A percentile compares a stretch with the other conserved stretches of the same genome.
These are phyloP conservation scores for honey bee (Apis mellifera) DNA, from an alignment of 1,140 invertebrate genomes.

Conservation along the genomic window Amel_HAv3.1 CM009936.2:9444001-9444500, in stretches of 20 bases:
- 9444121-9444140: slow-evolving; percentile 81
- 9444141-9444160: slow-evolving; percentile 82
- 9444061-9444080: slow-evolving; percentile 82
- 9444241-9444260: slow-evolving; percentile 44
- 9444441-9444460: slow-evolving; percentile 55
- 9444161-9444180: slow-evolving; percentile 78
- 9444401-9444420: slow-evolving; percentile 38
- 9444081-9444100: slow-evolving; percentile 81
- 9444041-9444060: slow-evolving; percentile 82
- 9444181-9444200: slow-evolving; percentile 53
- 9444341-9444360: slow-evolving; percentile 28
- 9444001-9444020: slow-evolving; percentile 81
- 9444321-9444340: slow-evolving; percentile 24
- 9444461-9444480: slow-evolving; percentile 29
- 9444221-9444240: slow-evolving; percentile 37
- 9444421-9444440: slow-evolving; percentile 54
- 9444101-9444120: slow-evolving; percentile 80
- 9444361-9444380: slow-evolving; percentile 19
- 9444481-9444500: slow-evolving; percentile 31
- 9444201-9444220: slow-evolving; percentile 53
- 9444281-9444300: slow-evolving; percentile 36
- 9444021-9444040: slow-evolving; percentile 82
- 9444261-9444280: background rate
- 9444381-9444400: background rate
- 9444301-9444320: slow-evolving; percentile 45